Conservation (phyloP, 2,797 vertebrate species). For the Brotogeris chrysoptera region DNA sequence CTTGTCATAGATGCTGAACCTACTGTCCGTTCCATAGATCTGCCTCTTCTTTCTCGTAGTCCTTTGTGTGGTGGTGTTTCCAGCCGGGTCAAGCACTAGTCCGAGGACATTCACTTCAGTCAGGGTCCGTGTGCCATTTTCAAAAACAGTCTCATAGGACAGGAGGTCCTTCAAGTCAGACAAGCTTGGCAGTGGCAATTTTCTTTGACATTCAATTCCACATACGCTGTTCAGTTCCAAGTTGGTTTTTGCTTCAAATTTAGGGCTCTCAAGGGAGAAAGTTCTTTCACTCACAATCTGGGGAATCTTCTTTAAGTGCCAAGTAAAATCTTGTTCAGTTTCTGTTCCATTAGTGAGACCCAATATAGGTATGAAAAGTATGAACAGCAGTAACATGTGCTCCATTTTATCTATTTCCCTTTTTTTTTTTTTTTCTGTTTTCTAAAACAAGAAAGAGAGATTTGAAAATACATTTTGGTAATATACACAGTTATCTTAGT, state of each 20-base stretch:
- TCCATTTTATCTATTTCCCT: conserved; percentile 81
- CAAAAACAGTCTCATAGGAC: conserved; percentile 94
- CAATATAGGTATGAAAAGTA: conserved; percentile 78
- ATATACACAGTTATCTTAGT: neutral
- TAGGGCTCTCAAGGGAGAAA: conserved; percentile 82
- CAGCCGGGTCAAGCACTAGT: neutral
- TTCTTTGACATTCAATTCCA: conserved; percentile 91
- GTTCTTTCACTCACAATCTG: conserved; percentile 85
- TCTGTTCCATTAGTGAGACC: conserved; percentile 68
- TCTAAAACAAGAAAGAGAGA: conserved; percentile 72
- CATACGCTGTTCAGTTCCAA: conserved; percentile 81
- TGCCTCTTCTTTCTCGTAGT: conserved; percentile 82
- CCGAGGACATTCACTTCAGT: conserved; percentile 82
- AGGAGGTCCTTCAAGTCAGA: conserved; percentile 86
- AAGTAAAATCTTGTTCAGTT: conserved; percentile 83
- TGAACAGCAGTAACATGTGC: conserved; percentile 77
- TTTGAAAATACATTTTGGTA: conserved; percentile 27
- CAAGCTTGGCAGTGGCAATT: conserved; percentile 80
- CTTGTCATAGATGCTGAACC: conserved; percentile 94
- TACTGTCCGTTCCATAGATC: conserved; percentile 91
- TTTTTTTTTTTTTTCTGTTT: conserved; percentile 59
- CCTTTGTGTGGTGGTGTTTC: conserved; percentile 50
- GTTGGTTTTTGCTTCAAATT: conserved; percentile 84
- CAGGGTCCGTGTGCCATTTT: conserved; percentile 89
- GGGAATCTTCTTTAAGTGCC: conserved; percentile 89